Evolutionary conservation across 2,113 vertebrate genomes (phyloP).

Genomic region (Prionailurus viverrinus): DNA sequence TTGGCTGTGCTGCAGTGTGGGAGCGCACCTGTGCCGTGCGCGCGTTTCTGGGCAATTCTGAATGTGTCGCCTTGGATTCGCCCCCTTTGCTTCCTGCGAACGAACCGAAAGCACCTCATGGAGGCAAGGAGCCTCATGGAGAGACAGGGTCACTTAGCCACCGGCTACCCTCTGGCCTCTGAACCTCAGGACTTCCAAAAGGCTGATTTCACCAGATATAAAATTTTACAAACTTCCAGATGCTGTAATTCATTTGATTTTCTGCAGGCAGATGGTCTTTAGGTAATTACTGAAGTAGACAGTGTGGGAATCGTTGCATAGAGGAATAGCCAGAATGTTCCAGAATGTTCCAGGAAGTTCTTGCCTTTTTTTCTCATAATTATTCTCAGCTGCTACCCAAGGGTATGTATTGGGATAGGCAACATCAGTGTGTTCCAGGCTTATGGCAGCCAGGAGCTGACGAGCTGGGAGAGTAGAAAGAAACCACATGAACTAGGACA

Average conservation of each 20-base stretch:
- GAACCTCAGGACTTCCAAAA: not conserved
- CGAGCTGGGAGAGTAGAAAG: accelerated
- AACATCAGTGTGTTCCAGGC: not conserved
- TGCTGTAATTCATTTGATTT: not conserved
- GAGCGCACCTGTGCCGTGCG: not conserved
- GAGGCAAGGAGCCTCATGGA: not conserved
- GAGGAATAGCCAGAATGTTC: not conserved
- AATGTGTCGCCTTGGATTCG: not conserved
- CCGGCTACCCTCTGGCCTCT: not conserved
- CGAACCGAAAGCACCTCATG: not conserved
- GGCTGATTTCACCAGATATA: not conserved
- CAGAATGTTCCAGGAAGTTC: constrained; percentile 20
- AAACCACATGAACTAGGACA: accelerated
- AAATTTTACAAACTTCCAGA: not conserved
- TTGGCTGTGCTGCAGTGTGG: accelerated
- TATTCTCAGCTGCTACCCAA: not conserved
- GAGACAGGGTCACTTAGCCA: not conserved
- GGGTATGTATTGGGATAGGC: not conserved
- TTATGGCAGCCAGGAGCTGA: not conserved
- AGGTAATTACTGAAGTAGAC: not conserved
- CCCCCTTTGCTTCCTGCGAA: not conserved
- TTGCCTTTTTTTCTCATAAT: not conserved
- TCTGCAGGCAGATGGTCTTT: not conserved
- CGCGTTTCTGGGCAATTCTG: accelerated
- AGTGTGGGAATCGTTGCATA: not conserved